phyloP scores from a whole-genome alignment of 2,113 vertebrate species.

The Boulengeromyrus knoepffleri region DNA sequence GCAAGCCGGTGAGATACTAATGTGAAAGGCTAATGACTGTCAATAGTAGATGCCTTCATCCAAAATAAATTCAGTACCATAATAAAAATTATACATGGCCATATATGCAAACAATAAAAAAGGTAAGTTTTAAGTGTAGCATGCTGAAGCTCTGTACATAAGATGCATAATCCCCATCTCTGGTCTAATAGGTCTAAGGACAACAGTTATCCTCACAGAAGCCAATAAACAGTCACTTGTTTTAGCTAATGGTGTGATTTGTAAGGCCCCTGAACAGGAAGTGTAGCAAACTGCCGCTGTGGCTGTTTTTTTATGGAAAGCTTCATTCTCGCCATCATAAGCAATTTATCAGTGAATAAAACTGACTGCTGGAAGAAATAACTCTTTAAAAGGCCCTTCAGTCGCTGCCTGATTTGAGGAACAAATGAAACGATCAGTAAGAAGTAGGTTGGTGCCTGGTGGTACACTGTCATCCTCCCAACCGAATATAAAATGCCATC shows the following conservation, averaged over 20 bases:
- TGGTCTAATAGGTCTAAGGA: background rate
- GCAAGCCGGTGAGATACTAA: background rate
- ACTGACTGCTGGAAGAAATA: background rate
- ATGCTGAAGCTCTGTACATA: background rate
- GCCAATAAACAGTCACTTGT: background rate
- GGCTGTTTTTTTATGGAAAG: background rate
- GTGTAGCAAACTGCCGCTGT: background rate
- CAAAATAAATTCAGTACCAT: background rate
- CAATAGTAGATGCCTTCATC: background rate
- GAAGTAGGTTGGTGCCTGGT: background rate
- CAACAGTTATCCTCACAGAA: background rate
- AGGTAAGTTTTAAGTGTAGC: background rate
- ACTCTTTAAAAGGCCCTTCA: background rate
- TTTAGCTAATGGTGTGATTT: background rate
- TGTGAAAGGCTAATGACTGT: background rate
- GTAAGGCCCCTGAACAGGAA: background rate
- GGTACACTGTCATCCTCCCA: background rate
- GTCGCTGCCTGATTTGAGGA: background rate
- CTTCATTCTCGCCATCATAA: background rate
- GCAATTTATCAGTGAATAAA: background rate
- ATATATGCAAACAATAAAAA: background rate
- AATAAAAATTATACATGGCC: background rate
- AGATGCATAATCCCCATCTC: background rate
- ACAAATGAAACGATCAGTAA: background rate
- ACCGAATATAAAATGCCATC: background rate